A percentile compares a stretch with the other conserved stretches of the same genome.
Evolutionary conservation across 2,113 vertebrate genomes (phyloP).

Genomic region (Podarcis raffonei): DNA sequence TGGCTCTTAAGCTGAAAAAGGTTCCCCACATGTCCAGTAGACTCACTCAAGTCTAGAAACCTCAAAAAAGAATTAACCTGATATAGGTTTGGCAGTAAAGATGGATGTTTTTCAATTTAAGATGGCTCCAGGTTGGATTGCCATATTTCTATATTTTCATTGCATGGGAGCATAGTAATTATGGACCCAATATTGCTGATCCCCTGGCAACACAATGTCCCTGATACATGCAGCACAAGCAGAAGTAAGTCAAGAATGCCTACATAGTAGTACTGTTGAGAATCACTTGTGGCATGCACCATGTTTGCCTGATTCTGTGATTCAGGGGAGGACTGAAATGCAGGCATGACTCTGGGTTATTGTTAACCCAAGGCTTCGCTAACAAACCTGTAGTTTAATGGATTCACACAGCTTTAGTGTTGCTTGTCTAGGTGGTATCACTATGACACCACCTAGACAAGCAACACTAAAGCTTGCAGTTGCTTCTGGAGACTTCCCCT

Average conservation of each 20-base stretch:
- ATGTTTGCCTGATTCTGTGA: conserved; percentile 1
- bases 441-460: too few relatives aligned
- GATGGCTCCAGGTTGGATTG: not conserved
- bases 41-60: not conserved
- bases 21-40: too few relatives aligned
- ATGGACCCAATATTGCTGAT: not conserved
- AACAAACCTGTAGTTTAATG: not conserved
- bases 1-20: too few relatives aligned
- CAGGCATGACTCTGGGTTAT: not conserved
- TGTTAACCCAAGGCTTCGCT: not conserved
- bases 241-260: not conserved
- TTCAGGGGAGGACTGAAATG: conserved; percentile 9
- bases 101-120: not conserved
- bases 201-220: not conserved
- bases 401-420: not conserved
- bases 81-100: not conserved
- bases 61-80: not conserved
- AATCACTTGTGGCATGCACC: not conserved
- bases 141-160: not conserved
- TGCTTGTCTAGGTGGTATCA: not conserved
- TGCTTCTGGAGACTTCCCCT: not conserved
- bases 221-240: not conserved
- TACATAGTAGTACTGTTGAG: not conserved
- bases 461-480: not conserved
- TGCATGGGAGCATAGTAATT: not conserved